A percentile compares a stretch with the other conserved stretches of the same genome.
These are phyloP conservation scores for Matsumurasca onukii DNA, from an alignment of 1,140 invertebrate species.

Conservation along the genomic window DNA sequence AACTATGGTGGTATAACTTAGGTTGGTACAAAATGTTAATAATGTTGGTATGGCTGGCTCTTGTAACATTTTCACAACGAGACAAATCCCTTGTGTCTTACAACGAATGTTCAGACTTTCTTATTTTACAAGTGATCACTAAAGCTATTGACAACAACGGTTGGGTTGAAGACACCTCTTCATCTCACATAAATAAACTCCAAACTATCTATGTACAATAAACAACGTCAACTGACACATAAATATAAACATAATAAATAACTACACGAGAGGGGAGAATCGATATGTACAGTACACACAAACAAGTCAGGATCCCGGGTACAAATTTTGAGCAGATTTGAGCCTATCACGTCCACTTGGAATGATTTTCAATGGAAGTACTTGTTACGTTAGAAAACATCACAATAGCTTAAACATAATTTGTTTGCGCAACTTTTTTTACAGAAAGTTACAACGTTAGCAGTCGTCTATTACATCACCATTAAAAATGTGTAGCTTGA, in stretches of 20 bases:
- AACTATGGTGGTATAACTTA: constrained; percentile 9
- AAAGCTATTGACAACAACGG: constrained; percentile 21
- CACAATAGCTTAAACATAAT: no score
- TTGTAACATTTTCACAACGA: no score
- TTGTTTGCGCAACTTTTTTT: no score
- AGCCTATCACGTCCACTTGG: constrained; percentile 2
- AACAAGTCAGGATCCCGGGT: constrained; percentile 3
- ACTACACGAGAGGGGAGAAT: no score
- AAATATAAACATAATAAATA: constrained; percentile 28
- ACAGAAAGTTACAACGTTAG: no score
- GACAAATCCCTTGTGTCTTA: neutral
- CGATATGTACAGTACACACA: constrained; percentile 8
- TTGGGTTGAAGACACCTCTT: neutral
- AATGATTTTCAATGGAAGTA: constrained; percentile 14
- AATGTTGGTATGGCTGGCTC: no score
- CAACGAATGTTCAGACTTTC: no score
- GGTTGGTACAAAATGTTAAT: no score
- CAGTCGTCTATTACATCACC: no score
- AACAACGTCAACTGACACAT: constrained; percentile 19
- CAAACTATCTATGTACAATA: constrained; percentile 22
- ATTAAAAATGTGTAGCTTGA: no score
- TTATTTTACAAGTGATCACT: no score
- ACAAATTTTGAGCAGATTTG: constrained; percentile 18
- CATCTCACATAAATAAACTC: constrained; percentile 20
- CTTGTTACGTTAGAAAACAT: no score